A percentile compares a stretch with the other conserved stretches of the same genome.
phyloP scores from a whole-genome alignment of 1,140 invertebrate genomes.

The Diploscapter pachys region DNA sequence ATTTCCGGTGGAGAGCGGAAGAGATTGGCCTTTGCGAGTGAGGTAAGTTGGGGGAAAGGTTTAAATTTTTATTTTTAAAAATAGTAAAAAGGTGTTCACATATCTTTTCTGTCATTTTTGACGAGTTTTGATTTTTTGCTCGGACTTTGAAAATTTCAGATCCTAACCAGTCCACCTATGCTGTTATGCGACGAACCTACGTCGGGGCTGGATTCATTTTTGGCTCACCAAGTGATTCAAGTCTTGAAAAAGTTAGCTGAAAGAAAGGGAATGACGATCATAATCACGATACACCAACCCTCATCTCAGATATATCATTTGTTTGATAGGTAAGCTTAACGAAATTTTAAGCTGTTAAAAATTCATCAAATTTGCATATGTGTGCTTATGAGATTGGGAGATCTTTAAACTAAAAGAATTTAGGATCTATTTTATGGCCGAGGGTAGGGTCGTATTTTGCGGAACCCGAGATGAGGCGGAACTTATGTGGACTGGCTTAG shows the following conservation, averaged over 20 bases:
- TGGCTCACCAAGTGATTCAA: constrained; percentile 81
- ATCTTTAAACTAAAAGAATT: constrained; percentile 10
- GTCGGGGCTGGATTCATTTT: constrained; percentile 82
- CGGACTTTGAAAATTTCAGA: constrained; percentile 61
- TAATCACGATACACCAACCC: constrained; percentile 90
- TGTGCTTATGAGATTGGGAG: background rate
- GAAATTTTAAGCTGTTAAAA: no score
- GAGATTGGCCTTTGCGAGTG: constrained; percentile 86
- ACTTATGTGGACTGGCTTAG: constrained; percentile 76
- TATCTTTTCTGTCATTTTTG: no score
- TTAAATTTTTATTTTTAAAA: no score
- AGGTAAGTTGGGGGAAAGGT: constrained; percentile 65
- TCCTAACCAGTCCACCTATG: constrained; percentile 86
- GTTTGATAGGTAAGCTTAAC: constrained; percentile 71
- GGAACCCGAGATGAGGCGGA: constrained; percentile 75
- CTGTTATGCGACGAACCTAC: constrained; percentile 96
- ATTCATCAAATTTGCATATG: no score
- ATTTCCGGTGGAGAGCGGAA: constrained; percentile 93
- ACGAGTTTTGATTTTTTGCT: no score
- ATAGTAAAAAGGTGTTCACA: no score
- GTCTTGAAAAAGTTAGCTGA: constrained; percentile 63
- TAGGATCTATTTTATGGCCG: constrained; percentile 67
- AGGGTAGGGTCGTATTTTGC: constrained; percentile 82
- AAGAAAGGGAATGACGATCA: constrained; percentile 78
- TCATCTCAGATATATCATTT: constrained; percentile 84